Evolutionary conservation across 2,797 vertebrate species (phyloP).

Genomic region (Hemibagrus guttatus): DNA sequence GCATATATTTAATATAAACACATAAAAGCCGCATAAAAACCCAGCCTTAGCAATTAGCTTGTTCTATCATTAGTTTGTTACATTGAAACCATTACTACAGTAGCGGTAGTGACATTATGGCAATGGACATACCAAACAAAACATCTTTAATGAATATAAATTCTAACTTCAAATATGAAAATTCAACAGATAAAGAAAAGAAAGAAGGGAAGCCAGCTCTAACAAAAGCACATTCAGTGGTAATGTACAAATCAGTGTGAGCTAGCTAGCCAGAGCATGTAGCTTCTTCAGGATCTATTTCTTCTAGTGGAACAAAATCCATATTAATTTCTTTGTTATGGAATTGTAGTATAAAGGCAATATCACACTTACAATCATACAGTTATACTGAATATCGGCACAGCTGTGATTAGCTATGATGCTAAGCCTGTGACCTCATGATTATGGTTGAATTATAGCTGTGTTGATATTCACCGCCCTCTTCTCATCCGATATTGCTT

Average conservation of each 20-base stretch:
- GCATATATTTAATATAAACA: no score
- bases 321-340: neutral
- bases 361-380: neutral
- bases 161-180: no score
- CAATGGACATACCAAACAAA: no score
- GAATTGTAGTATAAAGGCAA: neutral
- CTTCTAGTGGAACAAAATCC: neutral
- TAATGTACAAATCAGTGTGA: neutral
- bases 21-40: no score
- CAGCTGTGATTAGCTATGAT: neutral
- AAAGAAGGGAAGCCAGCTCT: no score
- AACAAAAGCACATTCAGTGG: neutral
- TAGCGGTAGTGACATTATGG: no score
- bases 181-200: no score
- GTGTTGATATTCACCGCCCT: neutral
- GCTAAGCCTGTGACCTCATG: neutral
- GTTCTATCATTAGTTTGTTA: no score
- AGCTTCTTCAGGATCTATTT: neutral
- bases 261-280: neutral
- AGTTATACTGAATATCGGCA: neutral
- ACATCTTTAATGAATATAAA: no score
- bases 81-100: no score
- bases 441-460: neutral
- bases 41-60: no score
- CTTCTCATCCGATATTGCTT: neutral